Evolutionary conservation across 92 coral and sea anemone genomes (phyloP).

Genomic region (Zoanthus gigantus): DNA sequence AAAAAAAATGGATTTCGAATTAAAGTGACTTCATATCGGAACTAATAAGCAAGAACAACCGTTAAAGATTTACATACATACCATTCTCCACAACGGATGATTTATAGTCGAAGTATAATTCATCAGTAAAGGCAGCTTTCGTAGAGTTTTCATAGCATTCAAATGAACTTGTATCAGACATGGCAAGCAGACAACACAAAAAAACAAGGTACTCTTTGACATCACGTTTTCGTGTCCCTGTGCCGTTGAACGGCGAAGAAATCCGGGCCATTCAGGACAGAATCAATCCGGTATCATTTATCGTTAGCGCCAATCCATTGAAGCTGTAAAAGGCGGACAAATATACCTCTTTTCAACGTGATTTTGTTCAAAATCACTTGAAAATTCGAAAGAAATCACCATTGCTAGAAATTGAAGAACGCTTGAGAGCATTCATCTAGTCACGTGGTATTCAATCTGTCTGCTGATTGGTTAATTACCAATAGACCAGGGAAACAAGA

Average conservation of each 20-base stretch:
- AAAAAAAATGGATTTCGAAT: neutral
- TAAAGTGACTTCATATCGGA: neutral
- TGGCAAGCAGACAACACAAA: constrained; percentile 57
- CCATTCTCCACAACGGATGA: constrained; percentile 95
- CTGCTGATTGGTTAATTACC: constrained; percentile 14
- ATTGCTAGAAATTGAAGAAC: constrained; percentile 12
- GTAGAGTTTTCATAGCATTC: constrained; percentile 76
- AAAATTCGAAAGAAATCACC: neutral
- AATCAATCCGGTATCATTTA: constrained; percentile 36
- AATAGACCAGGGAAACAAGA: constrained; percentile 34
- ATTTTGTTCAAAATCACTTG: neutral
- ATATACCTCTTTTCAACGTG: neutral
- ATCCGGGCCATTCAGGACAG: constrained; percentile 54
- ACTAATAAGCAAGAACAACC: neutral
- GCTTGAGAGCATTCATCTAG: constrained; percentile 20
- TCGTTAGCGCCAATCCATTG: constrained; percentile 43
- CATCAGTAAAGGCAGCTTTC: constrained; percentile 53
- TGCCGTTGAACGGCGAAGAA: constrained; percentile 24
- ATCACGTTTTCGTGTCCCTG: constrained; percentile 25
- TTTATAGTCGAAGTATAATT: constrained; percentile 82
- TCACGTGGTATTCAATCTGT: constrained; percentile 6
- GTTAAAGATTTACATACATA: constrained; percentile 59
- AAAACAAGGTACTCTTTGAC: constrained; percentile 27
- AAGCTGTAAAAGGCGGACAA: neutral
- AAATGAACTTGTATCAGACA: constrained; percentile 65